These are phyloP conservation scores for Antechinus stuartii DNA, from an alignment of 2,113 vertebrate genomes.

Conservation along the genomic window DNA sequence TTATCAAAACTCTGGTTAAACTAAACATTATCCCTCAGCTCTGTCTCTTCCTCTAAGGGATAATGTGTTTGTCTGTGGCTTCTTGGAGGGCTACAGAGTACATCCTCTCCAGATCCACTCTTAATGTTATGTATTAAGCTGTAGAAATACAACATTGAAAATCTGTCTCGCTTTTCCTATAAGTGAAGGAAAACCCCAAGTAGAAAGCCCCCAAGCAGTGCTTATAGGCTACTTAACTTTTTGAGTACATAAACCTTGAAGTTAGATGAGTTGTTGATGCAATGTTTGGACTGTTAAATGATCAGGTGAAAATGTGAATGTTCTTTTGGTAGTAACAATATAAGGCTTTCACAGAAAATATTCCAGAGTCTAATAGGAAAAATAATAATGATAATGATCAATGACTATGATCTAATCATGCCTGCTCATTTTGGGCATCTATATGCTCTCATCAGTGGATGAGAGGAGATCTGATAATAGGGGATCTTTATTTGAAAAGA, in stretches of 20 bases:
- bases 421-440: background rate
- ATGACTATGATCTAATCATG: background rate
- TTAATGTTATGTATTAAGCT: background rate
- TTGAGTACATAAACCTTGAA: background rate
- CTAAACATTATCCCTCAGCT: conserved; percentile 32
- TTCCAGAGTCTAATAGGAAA: background rate
- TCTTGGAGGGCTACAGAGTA: background rate
- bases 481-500: background rate
- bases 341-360: background rate
- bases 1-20: conserved; percentile 25
- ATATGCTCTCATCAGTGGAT: background rate
- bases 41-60: conserved; percentile 25
- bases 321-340: conserved; percentile 7
- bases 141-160: conserved; percentile 37
- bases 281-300: background rate
- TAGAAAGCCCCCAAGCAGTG: background rate
- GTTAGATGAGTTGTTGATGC: conserved; percentile 9
- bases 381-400: background rate
- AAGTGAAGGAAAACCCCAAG: conserved; percentile 16
- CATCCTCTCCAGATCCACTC: conserved; percentile 8
- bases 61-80: background rate
- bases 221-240: conserved; percentile 1
- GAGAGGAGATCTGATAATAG: background rate
- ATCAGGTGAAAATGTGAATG: background rate
- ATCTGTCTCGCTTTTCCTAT: conserved; percentile 12